Percentiles rank a stretch among this genome's conserved stretches.
Conservation (phyloP, 2,113 vertebrate species). For the Herpetotheres cachinnans region DNA sequence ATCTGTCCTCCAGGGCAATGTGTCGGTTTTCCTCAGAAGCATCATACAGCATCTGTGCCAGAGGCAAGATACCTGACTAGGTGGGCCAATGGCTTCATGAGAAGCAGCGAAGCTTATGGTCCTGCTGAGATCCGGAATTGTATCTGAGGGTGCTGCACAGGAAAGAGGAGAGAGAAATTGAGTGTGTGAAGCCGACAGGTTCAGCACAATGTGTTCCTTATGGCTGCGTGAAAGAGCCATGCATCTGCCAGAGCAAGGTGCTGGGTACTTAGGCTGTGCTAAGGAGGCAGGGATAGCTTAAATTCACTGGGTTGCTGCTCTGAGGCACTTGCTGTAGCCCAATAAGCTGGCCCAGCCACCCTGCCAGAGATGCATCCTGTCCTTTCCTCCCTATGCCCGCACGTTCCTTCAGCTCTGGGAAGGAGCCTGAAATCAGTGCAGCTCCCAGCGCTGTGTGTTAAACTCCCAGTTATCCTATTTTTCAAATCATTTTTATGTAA, state of each 20-base stretch:
- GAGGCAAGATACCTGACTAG: not conserved
- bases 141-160: not conserved
- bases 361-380: not conserved
- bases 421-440: not conserved
- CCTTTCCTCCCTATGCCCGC: not conserved
- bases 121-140: not conserved
- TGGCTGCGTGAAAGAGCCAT: not conserved
- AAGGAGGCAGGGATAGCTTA: not conserved
- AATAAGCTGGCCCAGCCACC: not conserved
- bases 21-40: not conserved
- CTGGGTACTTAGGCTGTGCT: not conserved
- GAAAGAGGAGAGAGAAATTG: not conserved
- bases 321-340: not conserved
- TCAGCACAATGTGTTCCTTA: not conserved
- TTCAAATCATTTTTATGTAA: not conserved
- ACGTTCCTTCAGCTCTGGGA: not conserved
- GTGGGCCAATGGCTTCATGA: too few relatives aligned
- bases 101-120: not conserved
- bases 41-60: not conserved
- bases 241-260: not conserved
- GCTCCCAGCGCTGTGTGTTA: fast-evolving
- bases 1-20: not conserved
- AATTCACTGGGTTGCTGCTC: not conserved
- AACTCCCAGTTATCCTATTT: not conserved
- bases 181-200: not conserved